These are phyloP conservation scores for Agelaius phoeniceus DNA, from an alignment of 2,113 vertebrate genomes.

Conservation along the genomic window DNA sequence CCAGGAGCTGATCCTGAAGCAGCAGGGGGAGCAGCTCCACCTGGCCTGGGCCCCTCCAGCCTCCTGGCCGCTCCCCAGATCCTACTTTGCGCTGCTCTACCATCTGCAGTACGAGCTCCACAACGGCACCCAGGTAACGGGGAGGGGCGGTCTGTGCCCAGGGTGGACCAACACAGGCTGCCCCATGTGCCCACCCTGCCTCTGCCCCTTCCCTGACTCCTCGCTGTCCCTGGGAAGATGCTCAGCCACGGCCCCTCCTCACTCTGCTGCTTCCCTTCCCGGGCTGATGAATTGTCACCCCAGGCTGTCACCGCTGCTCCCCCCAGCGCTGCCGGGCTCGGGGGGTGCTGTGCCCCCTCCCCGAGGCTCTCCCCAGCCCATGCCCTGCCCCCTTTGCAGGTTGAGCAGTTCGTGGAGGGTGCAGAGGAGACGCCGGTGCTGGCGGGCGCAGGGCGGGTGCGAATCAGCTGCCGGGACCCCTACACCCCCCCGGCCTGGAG, in stretches of 20 bases:
- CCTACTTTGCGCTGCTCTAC: conserved; percentile 31
- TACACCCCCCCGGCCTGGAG: background rate
- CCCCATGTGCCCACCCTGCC: background rate
- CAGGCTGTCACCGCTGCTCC: background rate
- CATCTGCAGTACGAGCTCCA: conserved; percentile 5
- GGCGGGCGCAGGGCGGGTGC: fast-evolving
- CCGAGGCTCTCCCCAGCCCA: too few relatives aligned
- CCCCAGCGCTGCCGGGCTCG: fast-evolving
- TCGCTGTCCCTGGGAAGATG: too few relatives aligned
- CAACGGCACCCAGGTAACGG: conserved; percentile 7
- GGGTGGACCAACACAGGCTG: fast-evolving
- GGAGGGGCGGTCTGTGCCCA: fast-evolving
- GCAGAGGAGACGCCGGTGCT: background rate
- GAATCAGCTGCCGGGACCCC: conserved; percentile 57
- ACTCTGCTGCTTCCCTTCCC: fast-evolving
- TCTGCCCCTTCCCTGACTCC: background rate
- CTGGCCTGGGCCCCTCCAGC: conserved; percentile 31
- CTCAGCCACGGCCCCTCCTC: background rate
- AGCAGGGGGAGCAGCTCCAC: background rate
- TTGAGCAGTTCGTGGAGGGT: background rate
- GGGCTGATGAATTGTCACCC: too few relatives aligned
- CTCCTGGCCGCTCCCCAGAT: conserved; percentile 28
- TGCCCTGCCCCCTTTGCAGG: background rate
- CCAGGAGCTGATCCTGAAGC: background rate
- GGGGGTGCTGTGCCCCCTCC: background rate